Evolutionary conservation across 1,140 invertebrate genomes (phyloP).

Genomic region (Ditylenchus dipsaci): DNA sequence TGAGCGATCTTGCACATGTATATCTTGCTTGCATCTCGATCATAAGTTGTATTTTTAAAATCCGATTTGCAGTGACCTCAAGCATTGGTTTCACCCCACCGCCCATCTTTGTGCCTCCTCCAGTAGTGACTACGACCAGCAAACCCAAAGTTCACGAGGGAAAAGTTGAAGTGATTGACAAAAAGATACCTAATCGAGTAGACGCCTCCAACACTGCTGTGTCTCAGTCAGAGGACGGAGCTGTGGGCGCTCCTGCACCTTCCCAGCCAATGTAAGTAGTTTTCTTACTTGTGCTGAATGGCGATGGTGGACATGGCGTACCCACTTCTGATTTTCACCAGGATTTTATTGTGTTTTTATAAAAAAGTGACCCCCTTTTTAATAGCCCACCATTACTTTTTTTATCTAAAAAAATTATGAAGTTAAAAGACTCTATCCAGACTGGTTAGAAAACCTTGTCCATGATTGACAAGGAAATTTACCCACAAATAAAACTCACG

Average conservation of each 20-base stretch:
- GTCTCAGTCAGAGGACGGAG: constrained; percentile 16
- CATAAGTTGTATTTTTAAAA: background rate
- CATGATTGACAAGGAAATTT: too few relatives aligned
- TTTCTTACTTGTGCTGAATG: background rate
- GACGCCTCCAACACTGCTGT: constrained; percentile 7
- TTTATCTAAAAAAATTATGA: too few relatives aligned
- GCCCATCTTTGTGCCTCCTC: background rate
- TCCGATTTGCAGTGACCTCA: constrained; percentile 3
- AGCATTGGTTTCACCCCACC: background rate
- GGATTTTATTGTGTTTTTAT: too few relatives aligned
- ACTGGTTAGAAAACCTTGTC: too few relatives aligned
- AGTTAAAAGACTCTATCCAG: too few relatives aligned
- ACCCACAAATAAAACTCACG: too few relatives aligned
- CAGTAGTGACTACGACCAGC: background rate
- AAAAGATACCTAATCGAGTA: constrained; percentile 4
- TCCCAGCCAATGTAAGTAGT: constrained; percentile 18
- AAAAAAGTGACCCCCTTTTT: too few relatives aligned
- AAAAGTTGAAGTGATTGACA: constrained; percentile 1
- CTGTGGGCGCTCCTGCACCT: constrained; percentile 19
- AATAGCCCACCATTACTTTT: too few relatives aligned
- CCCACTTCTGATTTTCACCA: too few relatives aligned
- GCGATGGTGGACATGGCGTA: too few relatives aligned
- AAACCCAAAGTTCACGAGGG: background rate
- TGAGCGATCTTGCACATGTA: constrained; percentile 23
- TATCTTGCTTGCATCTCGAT: background rate